These are phyloP conservation scores for Oreochromis grahami DNA, from an alignment of 2,797 vertebrate species.

Conservation along the genomic window DNA sequence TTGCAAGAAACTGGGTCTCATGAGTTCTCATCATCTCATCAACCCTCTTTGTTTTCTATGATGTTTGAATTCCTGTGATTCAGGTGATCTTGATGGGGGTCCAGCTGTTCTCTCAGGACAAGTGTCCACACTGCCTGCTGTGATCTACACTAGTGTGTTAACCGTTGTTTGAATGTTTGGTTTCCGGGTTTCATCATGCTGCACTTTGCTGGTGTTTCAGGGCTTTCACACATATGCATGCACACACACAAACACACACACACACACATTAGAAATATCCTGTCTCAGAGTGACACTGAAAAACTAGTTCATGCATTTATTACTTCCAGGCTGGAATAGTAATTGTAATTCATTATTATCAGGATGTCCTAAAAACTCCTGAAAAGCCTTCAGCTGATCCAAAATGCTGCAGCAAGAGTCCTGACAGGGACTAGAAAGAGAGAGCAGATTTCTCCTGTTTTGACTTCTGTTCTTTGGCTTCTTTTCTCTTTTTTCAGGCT, in stretches of 20 bases:
- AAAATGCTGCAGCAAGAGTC: not conserved
- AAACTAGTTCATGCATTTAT: not conserved
- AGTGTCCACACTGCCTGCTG: not conserved
- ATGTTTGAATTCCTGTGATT: not conserved
- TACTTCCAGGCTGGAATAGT: not conserved
- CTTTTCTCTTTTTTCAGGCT: not conserved
- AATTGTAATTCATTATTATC: not conserved
- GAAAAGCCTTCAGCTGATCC: rapidly evolving
- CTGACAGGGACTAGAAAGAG: not conserved
- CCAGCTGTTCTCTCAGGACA: not conserved
- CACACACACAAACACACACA: too few relatives aligned
- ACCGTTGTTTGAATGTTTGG: not conserved
- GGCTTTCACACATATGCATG: not conserved
- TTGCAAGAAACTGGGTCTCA: not conserved
- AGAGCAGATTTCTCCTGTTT: not conserved
- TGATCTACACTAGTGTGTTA: not conserved
- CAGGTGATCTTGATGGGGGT: not conserved
- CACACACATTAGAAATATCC: not conserved
- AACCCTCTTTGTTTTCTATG: not conserved
- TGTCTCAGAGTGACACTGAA: not conserved
- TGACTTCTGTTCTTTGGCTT: not conserved
- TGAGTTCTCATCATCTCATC: not conserved
- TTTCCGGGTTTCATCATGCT: not conserved
- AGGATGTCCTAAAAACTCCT: rapidly evolving
- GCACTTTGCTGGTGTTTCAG: not conserved